These are phyloP conservation scores for Telmatherina bonti DNA, from an alignment of 2,797 vertebrate genomes.

Conservation along the genomic window DNA sequence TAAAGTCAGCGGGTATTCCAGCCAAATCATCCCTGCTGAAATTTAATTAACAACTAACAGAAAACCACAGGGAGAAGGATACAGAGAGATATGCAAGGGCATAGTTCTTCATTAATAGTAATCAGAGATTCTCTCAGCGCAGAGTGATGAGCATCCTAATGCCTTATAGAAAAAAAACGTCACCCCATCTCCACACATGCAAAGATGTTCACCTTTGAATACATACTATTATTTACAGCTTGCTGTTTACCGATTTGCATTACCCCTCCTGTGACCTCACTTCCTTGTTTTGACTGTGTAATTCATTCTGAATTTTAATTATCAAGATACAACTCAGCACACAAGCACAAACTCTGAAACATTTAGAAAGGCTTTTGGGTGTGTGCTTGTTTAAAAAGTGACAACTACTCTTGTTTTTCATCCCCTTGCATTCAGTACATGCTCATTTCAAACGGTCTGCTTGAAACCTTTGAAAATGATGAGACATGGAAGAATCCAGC, in stretches of 20 bases:
- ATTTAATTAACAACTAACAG: constrained; percentile 79
- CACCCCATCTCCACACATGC: constrained; percentile 37
- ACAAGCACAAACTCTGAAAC: constrained; percentile 1
- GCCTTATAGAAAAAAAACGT: constrained; percentile 67
- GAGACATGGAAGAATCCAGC: background rate
- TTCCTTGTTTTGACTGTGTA: constrained; percentile 29
- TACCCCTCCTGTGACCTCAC: constrained; percentile 33
- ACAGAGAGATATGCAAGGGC: constrained; percentile 37
- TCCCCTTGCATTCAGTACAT: background rate
- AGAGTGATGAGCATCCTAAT: constrained; percentile 76
- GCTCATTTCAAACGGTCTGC: background rate
- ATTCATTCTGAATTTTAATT: constrained; percentile 41
- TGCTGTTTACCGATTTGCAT: constrained; percentile 30
- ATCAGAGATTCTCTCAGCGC: constrained; percentile 65
- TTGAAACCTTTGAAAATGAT: background rate
- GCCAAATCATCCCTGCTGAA: constrained; percentile 78
- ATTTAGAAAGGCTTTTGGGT: background rate
- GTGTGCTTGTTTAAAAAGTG: background rate
- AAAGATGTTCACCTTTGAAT: constrained; percentile 31
- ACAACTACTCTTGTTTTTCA: too few relatives aligned
- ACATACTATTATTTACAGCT: constrained; percentile 18
- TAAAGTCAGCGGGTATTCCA: constrained; percentile 70
- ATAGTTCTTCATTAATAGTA: constrained; percentile 79
- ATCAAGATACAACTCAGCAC: constrained; percentile 4
- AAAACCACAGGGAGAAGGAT: constrained; percentile 44